phyloP scores from a whole-genome alignment of 2,113 vertebrate genomes.

The Montifringilla adamsi region DNA sequence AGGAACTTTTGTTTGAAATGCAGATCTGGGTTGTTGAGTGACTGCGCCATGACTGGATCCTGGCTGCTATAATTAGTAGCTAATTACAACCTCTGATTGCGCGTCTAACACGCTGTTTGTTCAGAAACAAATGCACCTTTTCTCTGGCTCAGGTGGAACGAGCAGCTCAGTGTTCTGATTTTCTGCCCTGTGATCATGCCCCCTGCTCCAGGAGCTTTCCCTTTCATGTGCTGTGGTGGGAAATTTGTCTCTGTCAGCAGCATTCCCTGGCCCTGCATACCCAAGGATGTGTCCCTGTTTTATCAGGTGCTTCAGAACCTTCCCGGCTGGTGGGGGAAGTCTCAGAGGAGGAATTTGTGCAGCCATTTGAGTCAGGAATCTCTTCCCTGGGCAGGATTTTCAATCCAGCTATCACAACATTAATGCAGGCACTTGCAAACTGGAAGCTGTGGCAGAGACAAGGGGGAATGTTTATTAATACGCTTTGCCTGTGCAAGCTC shows the following conservation, averaged over 20 bases:
- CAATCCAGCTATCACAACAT: neutral
- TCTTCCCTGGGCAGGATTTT: neutral
- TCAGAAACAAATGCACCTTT: neutral
- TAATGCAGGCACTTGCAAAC: neutral
- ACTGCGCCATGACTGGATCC: neutral
- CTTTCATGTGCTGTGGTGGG: neutral
- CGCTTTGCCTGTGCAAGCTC: neutral
- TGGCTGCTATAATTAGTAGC: neutral
- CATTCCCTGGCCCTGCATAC: neutral
- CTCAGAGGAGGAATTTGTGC: conserved; percentile 12
- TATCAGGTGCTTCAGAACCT: neutral
- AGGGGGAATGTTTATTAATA: neutral
- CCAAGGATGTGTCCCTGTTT: neutral
- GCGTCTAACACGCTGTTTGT: rapidly evolving
- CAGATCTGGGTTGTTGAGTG: neutral
- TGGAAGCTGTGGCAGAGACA: neutral
- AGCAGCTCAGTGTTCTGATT: neutral
- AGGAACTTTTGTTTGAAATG: neutral
- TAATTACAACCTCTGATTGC: neutral
- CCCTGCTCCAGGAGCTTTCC: neutral
- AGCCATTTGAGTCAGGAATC: neutral
- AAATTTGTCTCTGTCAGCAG: conserved; percentile 18
- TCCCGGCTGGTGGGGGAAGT: neutral
- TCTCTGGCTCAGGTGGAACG: neutral
- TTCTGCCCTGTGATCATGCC: neutral